Base-by-base conservation (phyloP, 2,113 vertebrate species). In the Phalacrocorax pelagicus region DNA sequence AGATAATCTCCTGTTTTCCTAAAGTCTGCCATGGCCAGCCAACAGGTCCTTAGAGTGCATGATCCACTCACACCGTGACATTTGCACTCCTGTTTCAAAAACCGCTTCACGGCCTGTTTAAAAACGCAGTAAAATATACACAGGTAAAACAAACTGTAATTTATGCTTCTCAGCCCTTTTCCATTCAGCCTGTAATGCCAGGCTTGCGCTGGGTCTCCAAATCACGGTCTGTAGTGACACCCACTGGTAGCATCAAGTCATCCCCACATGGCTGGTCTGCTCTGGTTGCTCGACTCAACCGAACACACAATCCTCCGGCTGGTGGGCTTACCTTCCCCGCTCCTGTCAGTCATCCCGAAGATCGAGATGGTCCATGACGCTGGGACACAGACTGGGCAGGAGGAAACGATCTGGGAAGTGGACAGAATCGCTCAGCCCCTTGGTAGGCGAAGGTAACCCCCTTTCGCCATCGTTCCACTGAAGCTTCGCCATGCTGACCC, bases 1-100 rank as follows among this genome's bases (percentile, higher is more conserved):
- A 99, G 98, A 95, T 99, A 99, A 94, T 99, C 99, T 38, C 99
- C 99, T 5, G 99, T 99, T 96, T 98, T 99, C 38, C 99, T 98
- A 94, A 99, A 99, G 98, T 99, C 99, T 22, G 98, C 98, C 98
- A 99, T 98, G 96, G 99, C 99, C 94, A 99, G 98, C 99, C 99
- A 99, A 96, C 99, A 99, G 51, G 99, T 99, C 92, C 99, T 98
- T 51, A 99, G 95, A 16, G 98, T 99, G 87, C 99, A 99, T 0
- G 99, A 99, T 24, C 99, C 99, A n/a, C 99, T 99, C 95, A 99
- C 99, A 1, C 99, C 99, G 3, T 99, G 99, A 92, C 99, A 99
- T 92, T 99, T 99, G 96, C 99, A 99, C 94, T 99, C 99, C 90
- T 99, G 98, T 22, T 98, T 99, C 98, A 99, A 98, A 97, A 99